Evolutionary conservation across 1,140 invertebrate species (phyloP), one percentile per base, ranked within the genome.

Genomic region (Drosophila teissieri): DNA sequence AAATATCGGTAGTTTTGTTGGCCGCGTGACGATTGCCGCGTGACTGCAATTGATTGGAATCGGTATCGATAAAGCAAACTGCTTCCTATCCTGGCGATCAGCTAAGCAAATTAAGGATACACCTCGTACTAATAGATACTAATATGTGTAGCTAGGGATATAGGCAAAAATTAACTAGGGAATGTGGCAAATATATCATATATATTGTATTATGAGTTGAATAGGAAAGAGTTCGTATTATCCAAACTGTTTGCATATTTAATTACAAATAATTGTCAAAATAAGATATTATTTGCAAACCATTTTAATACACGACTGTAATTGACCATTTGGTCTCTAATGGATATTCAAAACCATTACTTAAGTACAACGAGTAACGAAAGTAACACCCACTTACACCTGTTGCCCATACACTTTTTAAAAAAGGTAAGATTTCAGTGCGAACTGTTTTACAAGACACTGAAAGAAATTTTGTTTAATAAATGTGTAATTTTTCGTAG

Each of bases 1-100:
- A 91, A 91, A 91, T 91, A 91, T 91, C 90, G 90, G 90, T 91
- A 91, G 84, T 88, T 88, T 88, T 84, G 75, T 69, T 81, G 82
- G 81, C 81, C 80, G 76, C 81, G 80, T 83, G 80, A 84, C 80
- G 80, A 83, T 86, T 84, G 73, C 81, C 81, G 81, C 83, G 82
- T 70, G 67, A 70, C 67, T 64, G 54, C 42, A 62, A 68, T 73
- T 81, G 78, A 86, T 85, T 85, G 78, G 72, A 85, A 85, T 84
- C 65, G 73, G 73, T 84, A 84, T 84, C 81, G 81, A 85, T 84
- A 17, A 24, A 48, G 42, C 40, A 57, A 27, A 24, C 56, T 64
- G 24, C 14, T 22, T 37, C 42, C 24, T 12, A 4, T 15, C 34
- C 48, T 34, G 48, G 2, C 4, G 57, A 65, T 65, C 60, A 56